Conservation (phyloP, 2,797 vertebrate genomes). For the Lutjanus campechanus region DNA sequence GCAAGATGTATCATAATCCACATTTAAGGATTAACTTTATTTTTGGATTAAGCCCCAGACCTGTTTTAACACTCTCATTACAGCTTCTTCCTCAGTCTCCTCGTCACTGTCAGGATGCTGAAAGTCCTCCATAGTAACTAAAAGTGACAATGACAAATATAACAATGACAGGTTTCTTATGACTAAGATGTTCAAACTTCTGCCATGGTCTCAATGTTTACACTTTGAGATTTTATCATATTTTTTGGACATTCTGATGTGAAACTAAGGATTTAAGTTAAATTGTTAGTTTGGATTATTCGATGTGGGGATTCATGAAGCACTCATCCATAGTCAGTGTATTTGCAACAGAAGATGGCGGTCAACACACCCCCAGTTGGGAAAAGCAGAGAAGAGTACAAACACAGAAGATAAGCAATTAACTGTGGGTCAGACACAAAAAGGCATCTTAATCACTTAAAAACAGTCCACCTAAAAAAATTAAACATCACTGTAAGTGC, state of each 20-base stretch:
- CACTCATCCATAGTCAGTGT: too few species aligned
- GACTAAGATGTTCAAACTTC: conserved; percentile 16
- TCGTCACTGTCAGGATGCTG: conserved; percentile 92
- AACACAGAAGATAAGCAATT: too few species aligned
- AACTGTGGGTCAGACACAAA: too few species aligned
- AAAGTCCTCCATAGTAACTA: conserved; percentile 90
- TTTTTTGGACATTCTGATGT: conserved; percentile 9
- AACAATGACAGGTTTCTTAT: conserved; percentile 7
- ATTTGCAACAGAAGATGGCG: too few species aligned
- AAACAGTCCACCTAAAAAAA: too few species aligned
- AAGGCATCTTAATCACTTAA: too few species aligned
- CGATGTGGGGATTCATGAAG: too few species aligned
- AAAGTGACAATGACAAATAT: conserved; percentile 45
- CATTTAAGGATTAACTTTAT: not conserved
- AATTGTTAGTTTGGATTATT: not conserved
- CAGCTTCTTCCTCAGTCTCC: conserved; percentile 92
- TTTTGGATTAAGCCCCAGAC: conserved; percentile 65
- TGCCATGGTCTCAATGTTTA: not conserved
- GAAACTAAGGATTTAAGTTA: conserved; percentile 1
- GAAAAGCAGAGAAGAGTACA: too few species aligned
- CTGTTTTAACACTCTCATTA: conserved; percentile 92
- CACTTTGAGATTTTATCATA: not conserved
- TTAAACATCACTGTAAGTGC: too few species aligned
- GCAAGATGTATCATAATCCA: not conserved
- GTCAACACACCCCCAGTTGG: too few species aligned